phyloP scores from a whole-genome alignment of 2,113 vertebrate species.

The Semicossyphus pulcher region DNA sequence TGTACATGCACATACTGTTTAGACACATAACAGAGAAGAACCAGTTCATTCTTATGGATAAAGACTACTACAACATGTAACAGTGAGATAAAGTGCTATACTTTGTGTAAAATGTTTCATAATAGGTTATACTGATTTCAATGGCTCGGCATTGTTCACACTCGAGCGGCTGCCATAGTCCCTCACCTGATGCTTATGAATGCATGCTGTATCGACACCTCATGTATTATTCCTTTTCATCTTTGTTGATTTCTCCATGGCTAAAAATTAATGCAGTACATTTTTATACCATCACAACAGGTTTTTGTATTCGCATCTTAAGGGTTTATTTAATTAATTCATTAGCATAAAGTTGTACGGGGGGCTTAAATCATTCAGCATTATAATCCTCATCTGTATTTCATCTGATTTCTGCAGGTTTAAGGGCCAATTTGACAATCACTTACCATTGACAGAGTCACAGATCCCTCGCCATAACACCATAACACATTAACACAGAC shows the following conservation, averaged over 20 bases:
- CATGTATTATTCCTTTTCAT: conserved; percentile 59
- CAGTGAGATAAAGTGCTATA: conserved; percentile 72
- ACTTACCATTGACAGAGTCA: conserved; percentile 49
- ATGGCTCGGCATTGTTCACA: conserved; percentile 80
- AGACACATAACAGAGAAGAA: conserved; percentile 32
- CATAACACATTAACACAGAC: conserved; percentile 23
- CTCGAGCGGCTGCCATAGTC: conserved; percentile 58
- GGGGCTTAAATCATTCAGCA: conserved; percentile 26
- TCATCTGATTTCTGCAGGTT: conserved; percentile 2
- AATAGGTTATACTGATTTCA: conserved; percentile 87
- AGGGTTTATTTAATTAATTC: conserved; percentile 28
- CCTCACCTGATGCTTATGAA: conserved; percentile 67
- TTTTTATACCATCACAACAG: conserved; percentile 54
- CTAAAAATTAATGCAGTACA: conserved; percentile 44
- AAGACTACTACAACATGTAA: conserved; percentile 64
- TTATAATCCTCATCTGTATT: conserved; percentile 7
- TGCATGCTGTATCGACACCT: conserved; percentile 61
- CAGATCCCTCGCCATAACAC: conserved; percentile 21
- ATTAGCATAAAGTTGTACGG: conserved; percentile 15
- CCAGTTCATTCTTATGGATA: conserved; percentile 32
- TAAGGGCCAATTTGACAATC: conserved; percentile 74
- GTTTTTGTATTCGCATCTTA: conserved; percentile 52
- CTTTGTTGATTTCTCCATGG: conserved; percentile 45
- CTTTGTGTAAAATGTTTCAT: conserved; percentile 82
- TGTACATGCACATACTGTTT: conserved; percentile 56